Conservation (phyloP, 2,888 invertebrate genomes). For the Thymelicus acteon region DNA sequence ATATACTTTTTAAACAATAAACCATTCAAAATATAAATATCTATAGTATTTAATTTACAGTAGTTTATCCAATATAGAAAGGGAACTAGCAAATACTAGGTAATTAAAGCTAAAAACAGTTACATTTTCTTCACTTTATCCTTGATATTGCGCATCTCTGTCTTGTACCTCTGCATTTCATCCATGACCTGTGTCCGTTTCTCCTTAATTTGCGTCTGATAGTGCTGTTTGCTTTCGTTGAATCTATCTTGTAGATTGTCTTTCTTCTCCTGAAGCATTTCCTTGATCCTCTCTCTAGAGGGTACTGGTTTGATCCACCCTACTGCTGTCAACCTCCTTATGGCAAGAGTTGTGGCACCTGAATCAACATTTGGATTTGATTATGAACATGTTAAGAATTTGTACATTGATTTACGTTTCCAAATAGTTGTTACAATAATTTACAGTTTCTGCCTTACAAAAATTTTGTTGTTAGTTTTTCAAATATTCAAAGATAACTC, state of each 20-base stretch:
- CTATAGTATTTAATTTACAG: constrained; percentile 38
- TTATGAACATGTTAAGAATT: background rate
- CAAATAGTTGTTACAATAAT: no score
- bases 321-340: constrained; percentile 90
- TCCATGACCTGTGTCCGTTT: constrained; percentile 77
- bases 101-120: constrained; percentile 13
- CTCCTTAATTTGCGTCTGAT: constrained; percentile 72
- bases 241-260: constrained; percentile 86
- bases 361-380: constrained; percentile 44
- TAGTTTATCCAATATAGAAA: constrained; percentile 20
- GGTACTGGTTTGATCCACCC: constrained; percentile 95
- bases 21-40: constrained; percentile 53
- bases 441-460: no score
- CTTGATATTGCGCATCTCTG: constrained; percentile 78
- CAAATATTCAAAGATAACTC: no score
- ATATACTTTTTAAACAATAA: constrained; percentile 68
- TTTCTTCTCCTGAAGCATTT: constrained; percentile 86
- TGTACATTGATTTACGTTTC: background rate
- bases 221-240: constrained; percentile 81
- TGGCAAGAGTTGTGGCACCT: constrained; percentile 94
- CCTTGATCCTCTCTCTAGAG: constrained; percentile 85
- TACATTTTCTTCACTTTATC: constrained; percentile 75
- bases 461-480: no score
- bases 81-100: constrained; percentile 15
- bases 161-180: constrained; percentile 79